Conservation (phyloP, 2,888 invertebrate genomes). For the Sesia apiformis region DNA sequence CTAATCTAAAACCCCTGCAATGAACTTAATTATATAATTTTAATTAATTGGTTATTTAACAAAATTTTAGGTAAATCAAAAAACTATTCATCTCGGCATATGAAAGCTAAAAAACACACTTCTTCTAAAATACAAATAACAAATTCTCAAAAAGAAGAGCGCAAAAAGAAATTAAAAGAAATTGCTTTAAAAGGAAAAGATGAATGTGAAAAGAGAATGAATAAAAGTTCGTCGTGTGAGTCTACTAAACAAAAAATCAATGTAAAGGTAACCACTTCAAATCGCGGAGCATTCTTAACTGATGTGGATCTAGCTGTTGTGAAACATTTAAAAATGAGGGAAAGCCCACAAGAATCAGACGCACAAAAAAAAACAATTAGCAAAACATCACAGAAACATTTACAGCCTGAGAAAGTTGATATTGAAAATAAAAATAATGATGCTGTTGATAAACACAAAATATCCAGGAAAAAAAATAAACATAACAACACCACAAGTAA, state of each 20-base stretch:
- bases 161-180: slow-evolving; percentile 67
- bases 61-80: slow-evolving; percentile 22
- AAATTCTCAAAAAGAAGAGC: slow-evolving; percentile 51
- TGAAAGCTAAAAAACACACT: slow-evolving; percentile 24
- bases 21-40: no score
- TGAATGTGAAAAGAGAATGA: slow-evolving; percentile 14
- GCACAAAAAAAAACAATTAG: neutral
- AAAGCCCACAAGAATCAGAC: slow-evolving; percentile 12
- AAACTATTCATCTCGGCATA: slow-evolving; percentile 20
- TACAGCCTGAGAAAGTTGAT: neutral
- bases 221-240: slow-evolving; percentile 19
- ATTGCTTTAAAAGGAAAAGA: slow-evolving; percentile 50
- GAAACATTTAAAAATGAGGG: slow-evolving; percentile 34
- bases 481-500: slow-evolving; percentile 8
- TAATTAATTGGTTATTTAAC: no score
- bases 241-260: slow-evolving; percentile 23
- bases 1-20: no score
- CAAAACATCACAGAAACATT: no score
- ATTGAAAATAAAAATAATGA: slow-evolving; percentile 6
- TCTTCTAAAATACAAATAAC: slow-evolving; percentile 29
- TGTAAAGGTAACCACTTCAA: slow-evolving; percentile 66
- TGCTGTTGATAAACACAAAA: slow-evolving; percentile 3
- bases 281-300: slow-evolving; percentile 73
- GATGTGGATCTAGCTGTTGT: slow-evolving; percentile 28
- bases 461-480: neutral